Base-by-base conservation (phyloP, 2,113 vertebrate genomes). In the Rhegmatorhina hoffmannsi region DNA sequence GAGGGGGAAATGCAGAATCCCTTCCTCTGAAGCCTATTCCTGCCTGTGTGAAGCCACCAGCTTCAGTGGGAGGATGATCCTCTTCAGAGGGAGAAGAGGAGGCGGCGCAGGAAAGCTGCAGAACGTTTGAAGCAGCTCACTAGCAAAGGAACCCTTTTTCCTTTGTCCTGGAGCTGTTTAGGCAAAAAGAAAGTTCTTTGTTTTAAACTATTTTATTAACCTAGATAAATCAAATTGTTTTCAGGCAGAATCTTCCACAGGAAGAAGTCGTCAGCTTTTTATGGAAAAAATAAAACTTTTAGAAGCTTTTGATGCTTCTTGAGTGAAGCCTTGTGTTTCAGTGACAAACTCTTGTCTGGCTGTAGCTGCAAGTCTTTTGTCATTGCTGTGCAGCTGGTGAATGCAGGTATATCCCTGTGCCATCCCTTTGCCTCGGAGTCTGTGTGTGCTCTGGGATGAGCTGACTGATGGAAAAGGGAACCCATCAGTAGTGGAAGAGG, bases 51-150 rank as follows among this genome's bases (percentile, higher is more conserved):
- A 58, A 84, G 58, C 58, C 13, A 2, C 4, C 23, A 10, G 8
- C 11, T 36, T n/a, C n/a, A 13, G 50, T 17, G 40, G 29, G 77
- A 72, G 38, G 43, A 23, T 50, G 36, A 8, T 77, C 26, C 29
- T 9, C 33, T n/a, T 26, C 34, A 13, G 20, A 23, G 21, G 47
- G 58, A 50, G 33, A 18, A 18, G 38, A 69, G 10, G 29, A 46
- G 67, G 3, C 18, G 1, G 2, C 10, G 26, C 47, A 53, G 17
- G 24, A 79, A 40, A 33, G 59, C n/a, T 49, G 38, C 15, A 4
- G 6, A 1, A 0, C 4, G 6, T 3, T 38, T 26, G 36, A 13
- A 60, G 40, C 17, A 9, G 38, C 6, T 75, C 34, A 20, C 16
- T 14, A 5, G 18, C 13, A 79, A 55, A 52, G 14, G n/a, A 43